Percentiles rank a stretch among this genome's conserved stretches.
Evolutionary conservation across 2,113 vertebrate genomes (phyloP).

Genomic region (Prochilodus magdalenae): DNA sequence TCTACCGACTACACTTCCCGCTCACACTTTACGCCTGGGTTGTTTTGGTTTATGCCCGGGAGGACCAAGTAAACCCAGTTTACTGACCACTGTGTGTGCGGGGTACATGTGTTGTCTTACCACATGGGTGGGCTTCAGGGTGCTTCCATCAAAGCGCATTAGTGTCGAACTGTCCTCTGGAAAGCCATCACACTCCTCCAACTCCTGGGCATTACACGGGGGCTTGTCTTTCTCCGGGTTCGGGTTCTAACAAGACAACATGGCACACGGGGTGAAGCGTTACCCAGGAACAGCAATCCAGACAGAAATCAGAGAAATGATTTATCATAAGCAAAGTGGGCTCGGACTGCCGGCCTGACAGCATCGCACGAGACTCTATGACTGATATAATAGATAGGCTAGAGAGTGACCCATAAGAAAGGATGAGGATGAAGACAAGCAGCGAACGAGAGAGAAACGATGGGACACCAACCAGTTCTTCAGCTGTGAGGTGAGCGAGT

Average conservation of each 20-base stretch:
- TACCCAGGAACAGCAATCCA: background rate
- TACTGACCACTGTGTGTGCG: background rate
- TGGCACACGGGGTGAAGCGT: background rate
- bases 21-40: too few species aligned
- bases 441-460: background rate
- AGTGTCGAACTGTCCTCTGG: conserved; percentile 89
- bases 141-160: conserved; percentile 86
- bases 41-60: too few species aligned
- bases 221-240: conserved; percentile 86
- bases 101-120: conserved; percentile 73
- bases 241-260: conserved; percentile 79
- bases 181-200: conserved; percentile 95
- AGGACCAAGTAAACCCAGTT: background rate
- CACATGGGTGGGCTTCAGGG: conserved; percentile 88
- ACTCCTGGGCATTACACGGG: conserved; percentile 92
- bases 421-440: background rate
- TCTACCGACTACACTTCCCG: too few species aligned
- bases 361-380: too few species aligned
- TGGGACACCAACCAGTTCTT: conserved; percentile 83
- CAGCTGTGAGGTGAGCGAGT: conserved; percentile 88
- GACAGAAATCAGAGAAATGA: too few species aligned
- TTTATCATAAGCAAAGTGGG: too few species aligned
- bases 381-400: too few species aligned
- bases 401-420: too few species aligned
- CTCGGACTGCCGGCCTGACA: too few species aligned